phyloP scores from a whole-genome alignment of 2,888 invertebrate genomes.

The Drepana falcataria region DNA sequence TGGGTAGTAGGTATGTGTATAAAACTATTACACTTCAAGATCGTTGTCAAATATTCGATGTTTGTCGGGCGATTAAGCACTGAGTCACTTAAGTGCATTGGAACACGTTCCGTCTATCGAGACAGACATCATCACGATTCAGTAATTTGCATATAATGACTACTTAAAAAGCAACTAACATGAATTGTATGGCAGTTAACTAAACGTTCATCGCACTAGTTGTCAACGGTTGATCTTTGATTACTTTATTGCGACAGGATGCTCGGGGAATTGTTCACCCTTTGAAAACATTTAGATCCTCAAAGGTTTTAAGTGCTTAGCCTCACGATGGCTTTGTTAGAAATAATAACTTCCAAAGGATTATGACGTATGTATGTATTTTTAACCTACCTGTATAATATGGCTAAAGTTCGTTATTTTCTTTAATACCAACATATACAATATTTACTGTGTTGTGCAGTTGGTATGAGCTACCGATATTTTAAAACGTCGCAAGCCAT shows the following conservation, averaged over 20 bases:
- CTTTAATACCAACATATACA: no score
- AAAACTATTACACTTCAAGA: no score
- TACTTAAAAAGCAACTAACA: slow-evolving; percentile 60
- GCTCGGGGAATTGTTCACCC: slow-evolving; percentile 26
- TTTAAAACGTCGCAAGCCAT: no score
- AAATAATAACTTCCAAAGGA: no score
- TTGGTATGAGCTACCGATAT: no score
- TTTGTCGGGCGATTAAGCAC: slow-evolving; percentile 15
- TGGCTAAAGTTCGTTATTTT: no score
- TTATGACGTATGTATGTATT: no score
- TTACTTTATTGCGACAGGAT: slow-evolving; percentile 41
- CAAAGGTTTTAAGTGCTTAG: slow-evolving; percentile 5
- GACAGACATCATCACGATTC: slow-evolving; percentile 53
- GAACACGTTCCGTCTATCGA: slow-evolving; percentile 51
- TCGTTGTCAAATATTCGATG: slow-evolving; percentile 3
- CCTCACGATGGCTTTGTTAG: neutral
- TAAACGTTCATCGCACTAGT: slow-evolving; percentile 47
- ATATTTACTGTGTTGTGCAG: no score
- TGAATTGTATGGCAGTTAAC: slow-evolving; percentile 49
- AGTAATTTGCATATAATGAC: slow-evolving; percentile 67
- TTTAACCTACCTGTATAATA: no score
- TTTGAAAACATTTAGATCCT: neutral
- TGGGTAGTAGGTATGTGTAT: no score
- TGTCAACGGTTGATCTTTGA: slow-evolving; percentile 58
- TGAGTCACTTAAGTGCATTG: slow-evolving; percentile 17